phyloP scores from a whole-genome alignment of 23 tunicate species.

The Ciona savignyi region DNA sequence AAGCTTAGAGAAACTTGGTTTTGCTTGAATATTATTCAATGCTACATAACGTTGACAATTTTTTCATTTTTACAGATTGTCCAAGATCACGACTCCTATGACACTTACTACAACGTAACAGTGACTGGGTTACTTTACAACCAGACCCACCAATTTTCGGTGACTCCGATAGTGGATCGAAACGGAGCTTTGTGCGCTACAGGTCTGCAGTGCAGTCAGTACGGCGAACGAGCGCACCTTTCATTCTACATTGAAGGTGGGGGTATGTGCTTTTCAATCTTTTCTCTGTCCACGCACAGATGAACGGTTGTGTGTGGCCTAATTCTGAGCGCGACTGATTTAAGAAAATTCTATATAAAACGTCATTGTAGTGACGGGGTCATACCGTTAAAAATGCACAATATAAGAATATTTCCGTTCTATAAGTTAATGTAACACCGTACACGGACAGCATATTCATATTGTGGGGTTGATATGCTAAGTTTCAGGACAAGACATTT shows the following conservation, averaged over 20 bases:
- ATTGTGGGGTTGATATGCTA: too few relatives aligned
- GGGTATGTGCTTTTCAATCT: not conserved
- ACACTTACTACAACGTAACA: conserved; percentile 21
- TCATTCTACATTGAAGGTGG: conserved; percentile 5
- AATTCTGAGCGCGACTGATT: too few relatives aligned
- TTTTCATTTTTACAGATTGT: not conserved
- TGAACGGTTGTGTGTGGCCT: not conserved
- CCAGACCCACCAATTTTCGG: not conserved
- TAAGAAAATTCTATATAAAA: too few relatives aligned
- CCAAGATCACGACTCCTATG: conserved; percentile 3
- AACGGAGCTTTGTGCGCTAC: not conserved
- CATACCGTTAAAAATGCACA: too few relatives aligned
- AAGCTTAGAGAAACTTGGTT: too few relatives aligned
- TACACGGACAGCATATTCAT: too few relatives aligned
- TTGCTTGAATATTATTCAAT: too few relatives aligned
- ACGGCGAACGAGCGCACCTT: not conserved
- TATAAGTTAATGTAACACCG: too few relatives aligned
- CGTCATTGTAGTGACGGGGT: too few relatives aligned
- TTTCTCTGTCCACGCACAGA: not conserved
- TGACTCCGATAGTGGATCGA: conserved; percentile 11
- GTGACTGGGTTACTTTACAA: conserved; percentile 2
- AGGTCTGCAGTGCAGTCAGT: not conserved
- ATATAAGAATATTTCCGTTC: too few relatives aligned
- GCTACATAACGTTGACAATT: too few relatives aligned
- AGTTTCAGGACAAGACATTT: too few relatives aligned